Percentiles rank a stretch among this genome's conserved stretches.
Conservation (phyloP, 2,888 invertebrate species). For the Catocala sponsa region DNA sequence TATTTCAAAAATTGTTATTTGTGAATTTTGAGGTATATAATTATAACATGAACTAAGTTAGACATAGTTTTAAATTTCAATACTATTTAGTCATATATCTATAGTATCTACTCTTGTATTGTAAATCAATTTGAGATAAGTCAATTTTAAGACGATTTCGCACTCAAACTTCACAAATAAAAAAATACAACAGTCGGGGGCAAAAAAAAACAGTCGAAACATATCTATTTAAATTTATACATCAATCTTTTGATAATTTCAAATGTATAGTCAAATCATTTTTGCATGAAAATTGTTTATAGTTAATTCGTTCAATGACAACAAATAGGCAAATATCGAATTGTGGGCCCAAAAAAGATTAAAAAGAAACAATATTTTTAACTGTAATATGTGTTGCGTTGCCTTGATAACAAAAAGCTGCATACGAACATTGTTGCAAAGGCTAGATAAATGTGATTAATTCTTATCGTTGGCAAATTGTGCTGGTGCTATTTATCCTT, state of each 20-base stretch:
- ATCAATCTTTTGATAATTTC: too few species aligned
- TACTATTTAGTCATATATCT: constrained; percentile 22
- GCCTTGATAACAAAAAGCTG: background rate
- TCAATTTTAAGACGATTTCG: constrained; percentile 26
- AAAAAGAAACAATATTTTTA: too few species aligned
- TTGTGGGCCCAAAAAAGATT: too few species aligned
- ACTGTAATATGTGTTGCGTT: too few species aligned
- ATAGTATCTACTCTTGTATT: constrained; percentile 22
- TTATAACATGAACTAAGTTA: constrained; percentile 20
- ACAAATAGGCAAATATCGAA: too few species aligned
- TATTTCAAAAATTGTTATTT: constrained; percentile 14
- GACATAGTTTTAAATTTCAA: constrained; percentile 34
- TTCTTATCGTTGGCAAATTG: constrained; percentile 6
- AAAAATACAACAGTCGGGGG: background rate
- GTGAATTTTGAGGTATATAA: constrained; percentile 27
- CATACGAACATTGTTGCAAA: background rate
- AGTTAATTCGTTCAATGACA: too few species aligned
- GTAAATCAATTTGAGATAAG: constrained; percentile 23
- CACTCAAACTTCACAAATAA: constrained; percentile 29
- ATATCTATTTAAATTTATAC: too few species aligned
- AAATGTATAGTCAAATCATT: too few species aligned
- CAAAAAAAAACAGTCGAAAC: background rate
- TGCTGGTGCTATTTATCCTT: constrained; percentile 39
- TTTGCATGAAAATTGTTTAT: too few species aligned
- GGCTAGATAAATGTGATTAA: background rate